phyloP scores from a whole-genome alignment of 2,113 vertebrate genomes.

The Sturnira hondurensis region DNA sequence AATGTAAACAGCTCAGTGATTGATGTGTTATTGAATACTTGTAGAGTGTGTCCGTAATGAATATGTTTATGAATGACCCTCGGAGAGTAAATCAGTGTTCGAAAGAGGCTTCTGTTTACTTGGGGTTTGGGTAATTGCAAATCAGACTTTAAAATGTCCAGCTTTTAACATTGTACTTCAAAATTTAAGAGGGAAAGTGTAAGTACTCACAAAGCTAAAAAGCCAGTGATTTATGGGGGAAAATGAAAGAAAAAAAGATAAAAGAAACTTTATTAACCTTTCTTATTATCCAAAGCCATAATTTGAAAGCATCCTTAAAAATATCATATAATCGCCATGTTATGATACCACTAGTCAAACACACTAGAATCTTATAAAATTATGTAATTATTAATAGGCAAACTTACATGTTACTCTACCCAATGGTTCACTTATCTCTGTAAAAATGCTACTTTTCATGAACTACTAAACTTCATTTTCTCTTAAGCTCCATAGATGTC shows the following conservation, averaged over 20 bases:
- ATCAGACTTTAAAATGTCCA: constrained; percentile 64
- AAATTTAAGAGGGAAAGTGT: constrained; percentile 47
- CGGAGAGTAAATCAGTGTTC: constrained; percentile 65
- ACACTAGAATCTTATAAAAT: not conserved
- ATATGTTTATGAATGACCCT: constrained; percentile 74
- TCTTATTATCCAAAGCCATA: not conserved
- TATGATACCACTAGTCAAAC: not conserved
- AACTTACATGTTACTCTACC: not conserved
- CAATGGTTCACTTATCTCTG: not conserved
- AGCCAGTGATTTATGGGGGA: not conserved
- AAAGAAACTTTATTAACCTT: not conserved
- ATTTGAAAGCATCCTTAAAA: not conserved
- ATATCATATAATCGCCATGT: not conserved
- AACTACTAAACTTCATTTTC: not conserved
- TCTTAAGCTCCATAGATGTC: not conserved
- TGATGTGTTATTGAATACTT: constrained; percentile 71
- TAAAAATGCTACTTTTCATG: not conserved
- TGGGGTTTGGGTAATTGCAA: constrained; percentile 60
- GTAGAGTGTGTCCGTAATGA: constrained; percentile 65
- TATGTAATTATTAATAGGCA: not conserved
- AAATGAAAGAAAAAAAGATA: not conserved
- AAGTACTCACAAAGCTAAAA: not conserved
- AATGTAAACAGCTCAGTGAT: constrained; percentile 65
- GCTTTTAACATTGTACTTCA: constrained; percentile 46
- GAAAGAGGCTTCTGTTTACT: constrained; percentile 63